Evolutionary conservation across 2,888 invertebrate species (phyloP), one percentile per base, ranked within the genome.

Genomic region (Rhopalosiphum nymphaeae): DNA sequence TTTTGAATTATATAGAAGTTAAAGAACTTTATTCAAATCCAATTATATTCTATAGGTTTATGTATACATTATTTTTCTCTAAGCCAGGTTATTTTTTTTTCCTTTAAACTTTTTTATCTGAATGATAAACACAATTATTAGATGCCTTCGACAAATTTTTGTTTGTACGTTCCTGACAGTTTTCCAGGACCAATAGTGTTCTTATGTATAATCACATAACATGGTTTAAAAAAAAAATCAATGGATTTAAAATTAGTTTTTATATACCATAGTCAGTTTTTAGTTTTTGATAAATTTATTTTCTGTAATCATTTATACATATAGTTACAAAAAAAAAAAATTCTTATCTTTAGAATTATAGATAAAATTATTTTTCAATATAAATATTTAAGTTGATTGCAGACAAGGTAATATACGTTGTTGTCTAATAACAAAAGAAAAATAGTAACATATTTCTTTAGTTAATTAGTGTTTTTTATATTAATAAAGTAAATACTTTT

Each of bases 201-300:
- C 21, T n/a, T n/a, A n/a, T 67, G 46, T 25, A n/a, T 67, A n/a
- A 67, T 46, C n/a, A 26, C 26, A 36, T 21, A 53, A 61, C 67
- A n/a, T 36, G 67, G n/a, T 67, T 46, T 67, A 67, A 90, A 90
- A 90, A 46, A 57, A 88, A 67, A 67, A 67, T 90, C 10, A 90
- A 89, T 67, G 46, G n/a, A 49, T 90, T 89, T n/a, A n/a, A 44
- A 90, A 90, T 49, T 53, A 67, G 67, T n/a, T 90, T 46, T 89
- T 21, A 26, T 21, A 46, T 67, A 29, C 67, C n/a, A 67, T 57
- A n/a, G 46, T 7, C 9, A 89, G 7, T 42, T 57, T 56, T 42
- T 13, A 57, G 42, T 26, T 57, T 57, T 57, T 21, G 42, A 89
- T 16, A 49, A 87, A 57, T 42, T 56, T 2, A 36, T 49, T 49